Base-by-base conservation (phyloP, 2,888 invertebrate species). In the Balanococcus diminutus region DNA sequence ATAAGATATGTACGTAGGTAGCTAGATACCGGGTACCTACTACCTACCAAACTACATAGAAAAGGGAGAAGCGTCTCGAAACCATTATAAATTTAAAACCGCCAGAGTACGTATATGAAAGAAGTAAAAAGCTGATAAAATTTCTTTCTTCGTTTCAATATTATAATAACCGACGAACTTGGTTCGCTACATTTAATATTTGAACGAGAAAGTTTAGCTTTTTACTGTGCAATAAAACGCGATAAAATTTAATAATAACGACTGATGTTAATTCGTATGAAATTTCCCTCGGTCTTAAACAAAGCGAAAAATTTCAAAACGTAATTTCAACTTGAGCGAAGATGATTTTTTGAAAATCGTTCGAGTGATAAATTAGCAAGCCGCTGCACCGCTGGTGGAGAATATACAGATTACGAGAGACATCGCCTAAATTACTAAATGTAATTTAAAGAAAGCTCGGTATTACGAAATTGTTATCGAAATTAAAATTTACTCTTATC, bases 401-500 rank as follows among this genome's bases (percentile, higher is more conserved):
- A 28, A 61, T 25, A 61, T 16, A 56, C 5, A 61, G 61, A 61
- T 61, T 61, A 61, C n/a, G n/a, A 61, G 56, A 19, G 61, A 28
- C 56, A 56, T 61, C 9, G 22, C 25, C 8, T 28, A 22, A 61
- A 61, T 61, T 61, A 28, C 61, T 51, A 61, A 61, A 61, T 61
- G 61, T 61, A 61, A 61, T 61, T 61, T 61, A 61, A 25, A 61
- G 25, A 28, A 61, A 61, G 25, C 61, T 28, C 61, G 9, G 25
- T 61, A 61, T 28, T 22, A 61, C 51, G 51, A 61, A 61, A 61
- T 61, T 61, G 61, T 28, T 61, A 61, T 28, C 25, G 61, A 61
- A 61, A 61, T 61, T 61, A 61, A 25, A 61, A 61, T 61, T 61
- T 61, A 61, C 61, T 61, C 61, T 61, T 61, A 61, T 61, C 61